phyloP scores from a whole-genome alignment of 2,797 vertebrate genomes.

The Etheostoma perlongum region DNA sequence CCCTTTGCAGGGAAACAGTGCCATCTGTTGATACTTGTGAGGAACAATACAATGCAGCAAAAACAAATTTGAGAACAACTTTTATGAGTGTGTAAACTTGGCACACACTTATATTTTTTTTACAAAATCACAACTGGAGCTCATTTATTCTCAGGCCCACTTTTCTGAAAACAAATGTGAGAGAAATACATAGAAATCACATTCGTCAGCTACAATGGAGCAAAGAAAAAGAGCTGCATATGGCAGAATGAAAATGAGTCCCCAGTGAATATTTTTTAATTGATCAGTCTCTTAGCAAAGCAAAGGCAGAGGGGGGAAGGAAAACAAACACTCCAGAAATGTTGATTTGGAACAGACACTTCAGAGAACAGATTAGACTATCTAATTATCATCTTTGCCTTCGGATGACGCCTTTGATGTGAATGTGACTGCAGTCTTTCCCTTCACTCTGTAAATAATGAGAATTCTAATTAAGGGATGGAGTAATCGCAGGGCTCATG shows the following conservation, averaged over 20 bases:
- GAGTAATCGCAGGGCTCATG: slow-evolving; percentile 82
- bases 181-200: slow-evolving; percentile 62
- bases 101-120: slow-evolving; percentile 31
- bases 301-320: slow-evolving; percentile 68
- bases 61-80: slow-evolving; percentile 23
- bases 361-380: slow-evolving; percentile 84
- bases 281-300: slow-evolving; percentile 82
- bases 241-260: slow-evolving; percentile 77
- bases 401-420: slow-evolving; percentile 85
- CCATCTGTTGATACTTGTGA: slow-evolving; percentile 80
- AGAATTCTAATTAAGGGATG: slow-evolving; percentile 88
- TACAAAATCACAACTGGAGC: slow-evolving; percentile 44
- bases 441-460: slow-evolving; percentile 85
- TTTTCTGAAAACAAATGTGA: slow-evolving; percentile 56
- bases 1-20: slow-evolving; percentile 81
- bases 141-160: slow-evolving; percentile 57
- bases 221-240: slow-evolving; percentile 60
- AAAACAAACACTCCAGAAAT: slow-evolving; percentile 85
- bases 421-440: slow-evolving; percentile 81
- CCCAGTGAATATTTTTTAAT: slow-evolving; percentile 80
- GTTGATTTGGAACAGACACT: slow-evolving; percentile 83
- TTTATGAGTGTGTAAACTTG: slow-evolving; percentile 49
- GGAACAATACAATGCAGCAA: slow-evolving; percentile 38
- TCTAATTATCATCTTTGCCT: slow-evolving; percentile 86
- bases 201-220: slow-evolving; percentile 64